These are phyloP conservation scores for Taeniopygia guttata DNA, from an alignment of 2,797 vertebrate species.

Conservation along the genomic window DNA sequence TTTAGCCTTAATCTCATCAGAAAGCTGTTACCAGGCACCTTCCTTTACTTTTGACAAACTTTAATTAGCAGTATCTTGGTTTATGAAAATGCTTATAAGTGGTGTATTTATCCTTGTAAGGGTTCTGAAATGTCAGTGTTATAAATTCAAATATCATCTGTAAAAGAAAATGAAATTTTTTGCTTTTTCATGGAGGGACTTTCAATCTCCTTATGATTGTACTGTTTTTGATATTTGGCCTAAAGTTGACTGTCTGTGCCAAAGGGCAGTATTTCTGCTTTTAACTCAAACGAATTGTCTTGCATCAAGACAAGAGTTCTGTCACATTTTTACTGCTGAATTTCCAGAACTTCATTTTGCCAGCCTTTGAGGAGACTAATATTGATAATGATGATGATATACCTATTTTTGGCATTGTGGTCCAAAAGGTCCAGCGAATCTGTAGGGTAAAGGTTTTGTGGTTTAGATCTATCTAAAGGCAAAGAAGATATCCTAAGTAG, in stretches of 20 bases:
- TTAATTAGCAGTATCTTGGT: background rate
- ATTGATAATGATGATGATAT: background rate
- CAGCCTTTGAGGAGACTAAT: background rate
- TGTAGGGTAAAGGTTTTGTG: background rate
- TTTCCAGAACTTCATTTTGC: background rate
- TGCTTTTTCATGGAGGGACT: background rate
- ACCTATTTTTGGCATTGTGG: background rate
- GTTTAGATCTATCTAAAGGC: background rate
- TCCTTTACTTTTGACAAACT: background rate
- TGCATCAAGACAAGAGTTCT: background rate
- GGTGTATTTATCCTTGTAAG: background rate
- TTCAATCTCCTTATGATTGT: background rate
- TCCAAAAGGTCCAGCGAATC: background rate
- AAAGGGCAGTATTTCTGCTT: background rate
- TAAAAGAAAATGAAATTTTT: background rate
- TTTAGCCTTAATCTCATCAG: background rate
- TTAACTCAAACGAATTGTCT: background rate
- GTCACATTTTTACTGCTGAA: background rate
- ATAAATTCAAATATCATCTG: background rate
- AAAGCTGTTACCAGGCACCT: background rate
- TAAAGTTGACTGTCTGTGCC: background rate
- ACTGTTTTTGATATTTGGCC: background rate
- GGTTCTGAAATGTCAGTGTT: background rate
- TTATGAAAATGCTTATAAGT: background rate
- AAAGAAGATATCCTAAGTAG: background rate